phyloP scores from a whole-genome alignment of 2,888 invertebrate species.

The Omphaloscelis lunosa region DNA sequence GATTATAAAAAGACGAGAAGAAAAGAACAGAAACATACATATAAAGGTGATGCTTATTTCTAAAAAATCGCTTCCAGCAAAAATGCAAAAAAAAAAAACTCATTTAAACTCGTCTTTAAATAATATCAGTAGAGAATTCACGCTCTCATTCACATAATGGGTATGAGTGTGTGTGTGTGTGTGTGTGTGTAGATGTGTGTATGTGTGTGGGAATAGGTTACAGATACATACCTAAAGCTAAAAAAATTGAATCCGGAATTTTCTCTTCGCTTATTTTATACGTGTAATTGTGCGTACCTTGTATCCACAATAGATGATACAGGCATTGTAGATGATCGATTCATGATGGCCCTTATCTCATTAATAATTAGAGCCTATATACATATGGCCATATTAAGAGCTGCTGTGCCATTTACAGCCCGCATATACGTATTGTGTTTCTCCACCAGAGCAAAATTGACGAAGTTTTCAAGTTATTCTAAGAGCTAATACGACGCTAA shows the following conservation, averaged over 20 bases:
- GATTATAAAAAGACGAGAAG: neutral
- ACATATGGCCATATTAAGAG: conserved; percentile 3
- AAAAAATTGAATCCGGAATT: neutral
- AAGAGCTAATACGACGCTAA: neutral
- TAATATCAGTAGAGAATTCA: neutral
- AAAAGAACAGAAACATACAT: neutral
- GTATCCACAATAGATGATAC: conserved; percentile 5
- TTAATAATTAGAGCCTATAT: conserved; percentile 8
- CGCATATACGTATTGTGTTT: conserved; percentile 1
- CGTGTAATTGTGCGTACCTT: neutral
- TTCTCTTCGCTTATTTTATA: neutral
- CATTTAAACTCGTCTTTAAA: neutral
- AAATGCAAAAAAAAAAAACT: neutral
- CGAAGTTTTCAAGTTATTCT: conserved; percentile 1
- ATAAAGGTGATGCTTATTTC: neutral
- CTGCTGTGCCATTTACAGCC: conserved; percentile 5
- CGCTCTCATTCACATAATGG: too few species aligned
- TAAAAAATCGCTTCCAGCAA: neutral
- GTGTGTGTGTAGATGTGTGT: too few species aligned
- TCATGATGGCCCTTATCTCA: conserved; percentile 8
- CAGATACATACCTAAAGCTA: neutral
- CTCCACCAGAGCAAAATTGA: neutral
- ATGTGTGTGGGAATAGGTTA: neutral
- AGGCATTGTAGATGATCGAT: conserved; percentile 25
- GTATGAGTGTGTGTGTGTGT: neutral